A percentile compares a stretch with the other conserved stretches of the same genome.
Evolutionary conservation across 2,888 invertebrate genomes (phyloP).

Genomic region (Heliconius ismenius): DNA sequence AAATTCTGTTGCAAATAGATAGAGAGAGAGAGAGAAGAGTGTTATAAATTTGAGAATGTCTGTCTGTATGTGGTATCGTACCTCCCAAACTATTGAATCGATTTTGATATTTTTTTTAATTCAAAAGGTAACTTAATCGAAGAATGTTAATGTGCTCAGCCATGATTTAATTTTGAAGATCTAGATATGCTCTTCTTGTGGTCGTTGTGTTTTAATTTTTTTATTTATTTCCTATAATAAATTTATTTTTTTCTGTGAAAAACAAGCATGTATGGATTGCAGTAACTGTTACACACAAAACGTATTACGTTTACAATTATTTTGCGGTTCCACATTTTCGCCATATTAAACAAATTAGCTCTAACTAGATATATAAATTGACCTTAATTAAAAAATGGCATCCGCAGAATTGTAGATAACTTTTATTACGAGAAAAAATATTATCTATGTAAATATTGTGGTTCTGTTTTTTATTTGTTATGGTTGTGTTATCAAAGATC

Average conservation of each 20-base stretch:
- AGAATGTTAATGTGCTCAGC: too few relatives aligned
- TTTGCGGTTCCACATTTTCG: slow-evolving; percentile 34
- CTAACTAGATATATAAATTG: slow-evolving; percentile 13
- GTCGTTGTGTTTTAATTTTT: too few relatives aligned
- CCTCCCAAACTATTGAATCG: too few relatives aligned
- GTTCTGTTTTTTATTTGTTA: slow-evolving; percentile 47
- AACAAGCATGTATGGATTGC: neutral
- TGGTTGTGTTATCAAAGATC: slow-evolving; percentile 58
- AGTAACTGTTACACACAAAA: neutral
- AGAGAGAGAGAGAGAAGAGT: too few relatives aligned
- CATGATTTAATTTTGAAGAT: too few relatives aligned
- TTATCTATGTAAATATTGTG: slow-evolving; percentile 43
- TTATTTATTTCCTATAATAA: too few relatives aligned
- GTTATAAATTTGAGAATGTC: too few relatives aligned
- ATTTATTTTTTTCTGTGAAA: neutral
- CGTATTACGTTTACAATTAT: slow-evolving; percentile 18
- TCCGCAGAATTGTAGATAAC: slow-evolving; percentile 9
- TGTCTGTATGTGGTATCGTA: too few relatives aligned
- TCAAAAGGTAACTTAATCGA: too few relatives aligned
- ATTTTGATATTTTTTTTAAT: too few relatives aligned
- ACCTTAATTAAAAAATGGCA: slow-evolving; percentile 20
- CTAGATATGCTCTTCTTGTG: too few relatives aligned
- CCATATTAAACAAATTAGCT: slow-evolving; percentile 40
- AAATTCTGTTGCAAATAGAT: too few relatives aligned
- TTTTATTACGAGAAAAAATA: slow-evolving; percentile 37